These are phyloP conservation scores for Aplysina aerophoba DNA, from an alignment of 37 sponge, comb jelly and placozoan genomes.

Conservation along the genomic window DNA sequence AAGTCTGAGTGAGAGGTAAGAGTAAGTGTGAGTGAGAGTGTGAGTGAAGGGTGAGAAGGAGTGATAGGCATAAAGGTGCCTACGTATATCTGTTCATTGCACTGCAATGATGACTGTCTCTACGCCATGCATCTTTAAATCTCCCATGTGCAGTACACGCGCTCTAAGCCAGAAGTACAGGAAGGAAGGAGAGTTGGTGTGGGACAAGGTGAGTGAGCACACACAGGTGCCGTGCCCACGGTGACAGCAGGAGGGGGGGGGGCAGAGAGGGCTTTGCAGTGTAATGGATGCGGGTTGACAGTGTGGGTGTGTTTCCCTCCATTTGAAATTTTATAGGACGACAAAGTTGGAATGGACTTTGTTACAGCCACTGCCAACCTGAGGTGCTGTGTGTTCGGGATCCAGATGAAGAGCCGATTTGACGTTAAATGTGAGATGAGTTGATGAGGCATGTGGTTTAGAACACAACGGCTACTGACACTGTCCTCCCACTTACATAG, in stretches of 20 bases:
- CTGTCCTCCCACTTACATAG: constrained; percentile 31
- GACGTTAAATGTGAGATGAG: constrained; percentile 89
- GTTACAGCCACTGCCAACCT: constrained; percentile 93
- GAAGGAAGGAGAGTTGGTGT: constrained; percentile 68
- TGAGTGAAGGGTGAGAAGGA: too few relatives aligned
- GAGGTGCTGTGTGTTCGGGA: constrained; percentile 74
- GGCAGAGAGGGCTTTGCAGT: too few relatives aligned
- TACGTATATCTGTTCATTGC: too few relatives aligned
- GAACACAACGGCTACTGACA: neutral
- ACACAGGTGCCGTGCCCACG: too few relatives aligned
- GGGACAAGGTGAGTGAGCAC: constrained; percentile 93
- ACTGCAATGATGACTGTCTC: too few relatives aligned
- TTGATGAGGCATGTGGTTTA: neutral
- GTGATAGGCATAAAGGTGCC: too few relatives aligned
- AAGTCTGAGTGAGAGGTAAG: too few relatives aligned
- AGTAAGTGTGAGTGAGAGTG: too few relatives aligned
- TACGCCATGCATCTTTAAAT: neutral
- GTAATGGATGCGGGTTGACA: neutral
- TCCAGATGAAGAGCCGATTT: constrained; percentile 82
- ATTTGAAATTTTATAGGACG: constrained; percentile 83
- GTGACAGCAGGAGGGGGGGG: too few relatives aligned
- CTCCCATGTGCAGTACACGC: constrained; percentile 29
- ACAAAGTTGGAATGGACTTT: constrained; percentile 85
- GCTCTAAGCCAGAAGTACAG: constrained; percentile 48
- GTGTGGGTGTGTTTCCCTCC: neutral